Evolutionary conservation across 2,888 invertebrate genomes (phyloP).

Genomic region (Lypha dubia): DNA sequence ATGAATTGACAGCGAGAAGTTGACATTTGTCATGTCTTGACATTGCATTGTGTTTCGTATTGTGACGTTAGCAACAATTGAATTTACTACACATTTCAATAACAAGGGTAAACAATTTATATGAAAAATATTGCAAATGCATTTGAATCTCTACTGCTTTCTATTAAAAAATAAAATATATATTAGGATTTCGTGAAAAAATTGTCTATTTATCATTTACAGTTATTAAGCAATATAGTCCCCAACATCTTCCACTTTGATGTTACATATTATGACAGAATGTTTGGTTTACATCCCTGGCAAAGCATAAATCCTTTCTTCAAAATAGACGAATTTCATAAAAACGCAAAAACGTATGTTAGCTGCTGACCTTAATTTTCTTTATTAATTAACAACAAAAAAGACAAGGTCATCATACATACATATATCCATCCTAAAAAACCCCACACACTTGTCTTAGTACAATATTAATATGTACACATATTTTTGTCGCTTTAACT

Average conservation of each 20-base stretch:
- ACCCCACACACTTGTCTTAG: not conserved
- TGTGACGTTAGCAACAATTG: constrained; percentile 9
- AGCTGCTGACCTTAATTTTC: not conserved
- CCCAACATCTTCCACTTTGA: no score
- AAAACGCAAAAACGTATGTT: not conserved
- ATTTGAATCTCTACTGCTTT: no score
- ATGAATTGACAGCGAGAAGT: constrained; percentile 22
- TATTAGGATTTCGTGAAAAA: no score
- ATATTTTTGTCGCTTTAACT: not conserved
- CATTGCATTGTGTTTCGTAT: constrained; percentile 39
- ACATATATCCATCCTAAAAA: not conserved
- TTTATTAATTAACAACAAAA: not conserved
- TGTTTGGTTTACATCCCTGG: no score
- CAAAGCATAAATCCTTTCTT: not conserved
- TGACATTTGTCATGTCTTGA: constrained; percentile 47
- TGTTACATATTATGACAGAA: no score
- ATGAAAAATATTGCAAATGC: not conserved
- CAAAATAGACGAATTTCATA: not conserved
- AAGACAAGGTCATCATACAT: not conserved
- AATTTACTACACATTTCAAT: constrained; percentile 41
- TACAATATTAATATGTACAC: not conserved
- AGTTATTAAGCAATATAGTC: no score
- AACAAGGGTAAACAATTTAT: constrained; percentile 23
- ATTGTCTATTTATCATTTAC: no score
- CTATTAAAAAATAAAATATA: no score